Evolutionary conservation across 2,113 vertebrate genomes (phyloP).

Genomic region (Tringa solitaria): DNA sequence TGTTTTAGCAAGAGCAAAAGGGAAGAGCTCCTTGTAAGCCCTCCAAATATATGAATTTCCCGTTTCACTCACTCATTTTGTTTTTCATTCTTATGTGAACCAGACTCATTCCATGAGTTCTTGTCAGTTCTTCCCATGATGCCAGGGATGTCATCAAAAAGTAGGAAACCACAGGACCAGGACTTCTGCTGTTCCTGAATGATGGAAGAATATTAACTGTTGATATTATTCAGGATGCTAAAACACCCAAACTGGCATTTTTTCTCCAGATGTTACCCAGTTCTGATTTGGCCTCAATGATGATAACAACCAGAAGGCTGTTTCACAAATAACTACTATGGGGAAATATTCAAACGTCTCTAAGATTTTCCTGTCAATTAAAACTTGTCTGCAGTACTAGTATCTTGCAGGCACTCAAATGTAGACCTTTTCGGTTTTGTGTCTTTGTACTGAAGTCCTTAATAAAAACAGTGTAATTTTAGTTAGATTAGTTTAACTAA

Average conservation of each 20-base stretch:
- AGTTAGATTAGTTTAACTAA: not conserved
- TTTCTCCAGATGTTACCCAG: not conserved
- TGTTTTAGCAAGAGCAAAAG: not conserved
- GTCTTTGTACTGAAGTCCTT: not conserved
- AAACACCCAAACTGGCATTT: not conserved
- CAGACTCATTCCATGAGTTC: not conserved
- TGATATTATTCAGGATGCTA: not conserved
- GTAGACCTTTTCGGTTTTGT: not conserved
- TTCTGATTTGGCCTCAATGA: not conserved
- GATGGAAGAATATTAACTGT: not conserved
- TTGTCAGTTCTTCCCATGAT: not conserved
- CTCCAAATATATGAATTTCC: not conserved
- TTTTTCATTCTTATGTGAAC: not conserved
- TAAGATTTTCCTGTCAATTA: not conserved
- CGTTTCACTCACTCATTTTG: not conserved
- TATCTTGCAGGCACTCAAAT: not conserved
- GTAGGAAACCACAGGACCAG: not conserved
- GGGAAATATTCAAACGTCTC: not conserved
- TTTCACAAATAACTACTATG: not conserved
- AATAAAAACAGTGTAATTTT: not conserved
- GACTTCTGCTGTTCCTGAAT: not conserved
- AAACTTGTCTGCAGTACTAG: not conserved
- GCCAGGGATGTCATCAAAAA: not conserved
- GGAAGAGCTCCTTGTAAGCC: not conserved
- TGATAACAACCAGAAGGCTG: not conserved